Base-by-base conservation (phyloP, 2,113 vertebrate species). In the Neotragus pygmaeus region DNA sequence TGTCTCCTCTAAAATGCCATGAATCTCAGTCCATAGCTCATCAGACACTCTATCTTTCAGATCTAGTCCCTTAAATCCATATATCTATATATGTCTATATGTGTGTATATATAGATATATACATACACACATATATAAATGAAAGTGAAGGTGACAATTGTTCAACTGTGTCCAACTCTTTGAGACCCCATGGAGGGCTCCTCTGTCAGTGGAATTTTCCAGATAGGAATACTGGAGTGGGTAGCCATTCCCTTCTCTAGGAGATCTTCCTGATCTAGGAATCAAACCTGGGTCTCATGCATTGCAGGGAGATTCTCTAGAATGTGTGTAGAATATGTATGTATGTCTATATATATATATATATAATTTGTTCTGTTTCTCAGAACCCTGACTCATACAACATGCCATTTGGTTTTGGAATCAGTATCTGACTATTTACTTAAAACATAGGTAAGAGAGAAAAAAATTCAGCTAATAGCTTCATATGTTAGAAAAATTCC, bases 41-140 rank as follows among this genome's bases (percentile, higher is more conserved):
- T 57, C 55, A 10, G 55, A 21, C 3, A 57, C 55, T 25, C 21
- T 25, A 57, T 57, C 21, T 57, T 57, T 25, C 55, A 25, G 8
- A 57, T 57, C 55, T 57, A 57, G 55, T 23, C 55, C 55, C 23
- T 57, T 57, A 57, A 57, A 57, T 57, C 55, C 21, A 23, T 64
- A 64, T 64, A n/a, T 64, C 15, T 66, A 2, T 2, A 4, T 9
- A 2, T 10, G 33, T n/a, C 3, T 2, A 4, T 9, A 2, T 10
- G 33, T n/a, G 7, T 64, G 7, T n/a, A 16, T 64, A 4, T 33
- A 64, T 64, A 62, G 25, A 28, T 58, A 58, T 13, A 60, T 28
- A 14, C 12, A 15, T 30, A 62, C 6, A 62, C 17, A 21, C n/a
- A 36, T 66, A 66, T 66, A n/a, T 66, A 66, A 66, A 36, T 66